These are phyloP conservation scores for Lepisosteus osseus DNA, from an alignment of 2,113 vertebrate species.

Conservation along the genomic window DNA sequence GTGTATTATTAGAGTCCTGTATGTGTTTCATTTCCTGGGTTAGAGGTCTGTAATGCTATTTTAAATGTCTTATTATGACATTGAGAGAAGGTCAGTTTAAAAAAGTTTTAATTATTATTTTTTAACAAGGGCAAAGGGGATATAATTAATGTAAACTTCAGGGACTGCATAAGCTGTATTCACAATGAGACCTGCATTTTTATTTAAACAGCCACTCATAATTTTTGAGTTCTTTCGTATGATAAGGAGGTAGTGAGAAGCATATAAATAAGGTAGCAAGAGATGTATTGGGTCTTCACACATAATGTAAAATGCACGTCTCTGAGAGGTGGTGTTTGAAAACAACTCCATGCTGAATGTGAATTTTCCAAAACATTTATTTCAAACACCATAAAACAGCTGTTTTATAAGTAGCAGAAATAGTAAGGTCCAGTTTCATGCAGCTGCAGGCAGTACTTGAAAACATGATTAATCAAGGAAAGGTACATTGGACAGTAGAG, in stretches of 20 bases:
- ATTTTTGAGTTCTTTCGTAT: not conserved
- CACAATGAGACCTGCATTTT: not conserved
- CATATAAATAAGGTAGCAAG: not conserved
- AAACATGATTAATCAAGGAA: not conserved
- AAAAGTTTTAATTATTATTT: not conserved
- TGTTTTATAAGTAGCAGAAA: not conserved
- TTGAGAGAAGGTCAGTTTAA: not conserved
- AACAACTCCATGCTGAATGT: too few relatives aligned
- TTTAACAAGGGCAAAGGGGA: not conserved
- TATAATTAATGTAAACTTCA: not conserved
- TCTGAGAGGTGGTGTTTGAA: too few relatives aligned
- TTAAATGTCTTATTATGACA: too few relatives aligned
- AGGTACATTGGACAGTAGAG: not conserved
- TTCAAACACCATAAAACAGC: not conserved
- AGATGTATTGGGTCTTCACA: not conserved
- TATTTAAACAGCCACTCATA: not conserved
- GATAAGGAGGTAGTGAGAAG: not conserved
- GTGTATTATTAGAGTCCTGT: too few relatives aligned
- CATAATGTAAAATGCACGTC: too few relatives aligned
- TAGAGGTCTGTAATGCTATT: too few relatives aligned
- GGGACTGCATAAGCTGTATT: not conserved
- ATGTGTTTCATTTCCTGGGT: too few relatives aligned
- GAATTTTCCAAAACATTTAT: too few relatives aligned
- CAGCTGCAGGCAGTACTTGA: not conserved
- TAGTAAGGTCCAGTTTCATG: not conserved